A percentile compares a stretch with the other conserved stretches of the same genome.
Evolutionary conservation across 1,140 invertebrate genomes (phyloP).

Genomic region (Adoxophyes honmai): DNA sequence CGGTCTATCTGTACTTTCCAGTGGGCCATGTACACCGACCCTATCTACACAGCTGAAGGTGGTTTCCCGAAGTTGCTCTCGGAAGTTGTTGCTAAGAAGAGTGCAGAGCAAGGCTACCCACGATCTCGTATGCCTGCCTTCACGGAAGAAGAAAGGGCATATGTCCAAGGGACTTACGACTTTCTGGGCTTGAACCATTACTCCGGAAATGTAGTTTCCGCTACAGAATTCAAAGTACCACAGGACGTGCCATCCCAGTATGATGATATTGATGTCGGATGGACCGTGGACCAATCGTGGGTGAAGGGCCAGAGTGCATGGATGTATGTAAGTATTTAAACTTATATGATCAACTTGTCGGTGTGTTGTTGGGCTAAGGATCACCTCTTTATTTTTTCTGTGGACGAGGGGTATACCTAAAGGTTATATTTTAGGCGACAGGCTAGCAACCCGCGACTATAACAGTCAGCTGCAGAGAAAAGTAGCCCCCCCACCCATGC

Average conservation of each 20-base stretch:
- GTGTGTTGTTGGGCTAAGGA: too few species aligned
- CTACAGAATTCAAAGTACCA: not conserved
- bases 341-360: too few species aligned
- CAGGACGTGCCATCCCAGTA: not conserved
- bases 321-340: conserved; percentile 11
- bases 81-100: conserved; percentile 62
- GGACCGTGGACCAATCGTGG: not conserved
- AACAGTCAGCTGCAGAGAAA: too few species aligned
- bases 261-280: not conserved
- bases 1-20: too few species aligned
- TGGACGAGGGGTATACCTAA: too few species aligned
- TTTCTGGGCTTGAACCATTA: conserved; percentile 79
- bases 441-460: too few species aligned
- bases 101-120: conserved; percentile 52
- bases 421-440: too few species aligned
- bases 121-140: conserved; percentile 70
- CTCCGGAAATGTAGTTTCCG: conserved; percentile 33
- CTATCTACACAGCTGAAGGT: conserved; percentile 42
- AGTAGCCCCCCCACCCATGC: too few species aligned
- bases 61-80: conserved; percentile 78
- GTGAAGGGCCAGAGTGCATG: not conserved
- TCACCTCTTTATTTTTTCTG: too few species aligned
- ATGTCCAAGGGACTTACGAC: conserved; percentile 76
- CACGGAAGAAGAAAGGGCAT: conserved; percentile 48
- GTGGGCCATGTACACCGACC: conserved; percentile 24